These are phyloP conservation scores for Eutolmus rufibarbis DNA, from an alignment of 2,888 invertebrate genomes.

Conservation along the genomic window DNA sequence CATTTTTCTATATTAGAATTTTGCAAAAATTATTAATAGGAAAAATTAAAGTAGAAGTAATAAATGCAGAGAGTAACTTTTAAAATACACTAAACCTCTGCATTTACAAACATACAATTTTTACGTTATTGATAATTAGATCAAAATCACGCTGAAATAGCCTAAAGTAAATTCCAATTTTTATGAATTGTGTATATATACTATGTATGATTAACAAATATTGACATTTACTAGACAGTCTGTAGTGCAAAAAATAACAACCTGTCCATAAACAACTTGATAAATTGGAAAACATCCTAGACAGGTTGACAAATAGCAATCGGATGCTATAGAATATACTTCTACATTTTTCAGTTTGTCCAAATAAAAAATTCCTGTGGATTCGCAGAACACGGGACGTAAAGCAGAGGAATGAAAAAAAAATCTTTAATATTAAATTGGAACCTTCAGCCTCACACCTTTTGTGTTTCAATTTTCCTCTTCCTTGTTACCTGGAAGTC, in stretches of 20 bases:
- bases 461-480: not conserved
- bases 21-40: too few species aligned
- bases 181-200: too few species aligned
- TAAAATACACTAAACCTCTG: too few species aligned
- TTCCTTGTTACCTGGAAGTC: not conserved
- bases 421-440: conserved; percentile 5
- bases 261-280: not conserved
- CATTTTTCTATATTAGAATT: too few species aligned
- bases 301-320: not conserved
- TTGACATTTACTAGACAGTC: too few species aligned
- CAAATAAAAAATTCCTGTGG: not conserved
- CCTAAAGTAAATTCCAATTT: too few species aligned
- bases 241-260: not conserved
- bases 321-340: not conserved
- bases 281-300: not conserved
- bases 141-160: too few species aligned
- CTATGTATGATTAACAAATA: too few species aligned
- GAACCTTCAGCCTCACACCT: not conserved
- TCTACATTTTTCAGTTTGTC: not conserved
- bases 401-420: not conserved
- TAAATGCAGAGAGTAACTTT: too few species aligned
- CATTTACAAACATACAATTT: too few species aligned
- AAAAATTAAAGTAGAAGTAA: too few species aligned
- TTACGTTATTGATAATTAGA: too few species aligned
- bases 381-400: not conserved